A percentile compares a stretch with the other conserved stretches of the same genome.
These are phyloP conservation scores for Pheosia gnoma DNA, from an alignment of 2,888 invertebrate species.

Conservation along the genomic window DNA sequence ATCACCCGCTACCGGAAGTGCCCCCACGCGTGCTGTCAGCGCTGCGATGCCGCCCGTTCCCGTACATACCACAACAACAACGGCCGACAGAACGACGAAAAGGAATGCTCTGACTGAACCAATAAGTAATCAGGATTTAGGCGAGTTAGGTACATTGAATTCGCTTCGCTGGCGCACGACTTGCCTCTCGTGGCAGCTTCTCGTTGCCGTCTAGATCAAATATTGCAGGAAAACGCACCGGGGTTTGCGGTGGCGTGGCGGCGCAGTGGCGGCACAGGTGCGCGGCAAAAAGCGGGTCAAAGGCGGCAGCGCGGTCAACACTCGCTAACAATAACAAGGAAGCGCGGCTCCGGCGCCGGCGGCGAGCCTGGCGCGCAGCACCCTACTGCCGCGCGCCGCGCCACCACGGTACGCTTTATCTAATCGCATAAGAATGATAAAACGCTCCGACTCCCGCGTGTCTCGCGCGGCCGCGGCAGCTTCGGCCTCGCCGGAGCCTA, in stretches of 20 bases:
- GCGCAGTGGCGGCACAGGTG: slow-evolving; percentile 19
- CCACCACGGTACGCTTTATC: slow-evolving; percentile 67
- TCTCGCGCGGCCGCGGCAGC: slow-evolving; percentile 37
- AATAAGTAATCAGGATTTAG: too few relatives aligned
- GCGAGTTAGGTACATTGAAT: too few relatives aligned
- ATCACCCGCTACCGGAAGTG: slow-evolving; percentile 38
- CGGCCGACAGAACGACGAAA: not conserved
- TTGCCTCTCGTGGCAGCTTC: not conserved
- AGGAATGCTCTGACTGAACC: not conserved
- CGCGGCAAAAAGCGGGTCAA: slow-evolving; percentile 41
- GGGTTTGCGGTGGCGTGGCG: not conserved
- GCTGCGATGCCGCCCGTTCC: not conserved
- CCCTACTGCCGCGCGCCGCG: slow-evolving; percentile 57
- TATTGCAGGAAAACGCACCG: slow-evolving; percentile 14
- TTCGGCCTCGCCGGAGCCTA: slow-evolving; percentile 15
- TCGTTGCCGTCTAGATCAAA: not conserved
- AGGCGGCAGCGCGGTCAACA: slow-evolving; percentile 56
- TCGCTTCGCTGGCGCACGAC: too few relatives aligned
- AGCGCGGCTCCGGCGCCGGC: slow-evolving; percentile 30
- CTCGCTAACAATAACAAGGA: slow-evolving; percentile 65
- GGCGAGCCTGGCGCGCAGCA: slow-evolving; percentile 44
- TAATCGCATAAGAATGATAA: slow-evolving; percentile 70
- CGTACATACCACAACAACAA: not conserved
- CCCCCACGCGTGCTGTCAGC: slow-evolving; percentile 15
- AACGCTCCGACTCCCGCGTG: slow-evolving; percentile 49